These are phyloP conservation scores for Pseudopipra pipra DNA, from an alignment of 2,113 vertebrate genomes.

Conservation along the genomic window DNA sequence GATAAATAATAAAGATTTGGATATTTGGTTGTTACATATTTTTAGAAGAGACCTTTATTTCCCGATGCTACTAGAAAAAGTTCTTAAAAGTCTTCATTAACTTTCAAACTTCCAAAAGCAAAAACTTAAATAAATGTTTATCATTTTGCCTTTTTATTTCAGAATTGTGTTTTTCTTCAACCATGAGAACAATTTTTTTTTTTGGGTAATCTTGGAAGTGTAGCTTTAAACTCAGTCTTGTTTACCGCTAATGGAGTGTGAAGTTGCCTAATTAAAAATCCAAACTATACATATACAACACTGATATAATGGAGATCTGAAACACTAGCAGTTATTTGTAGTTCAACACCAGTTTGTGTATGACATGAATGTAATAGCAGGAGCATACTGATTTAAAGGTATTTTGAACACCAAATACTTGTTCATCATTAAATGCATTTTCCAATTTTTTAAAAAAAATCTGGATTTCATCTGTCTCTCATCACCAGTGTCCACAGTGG, in stretches of 20 bases:
- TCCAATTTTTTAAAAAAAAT: not conserved
- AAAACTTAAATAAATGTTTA: not conserved
- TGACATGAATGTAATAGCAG: not conserved
- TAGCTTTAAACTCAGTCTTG: slow-evolving; percentile 26
- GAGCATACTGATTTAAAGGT: not conserved
- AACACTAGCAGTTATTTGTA: slow-evolving; percentile 17
- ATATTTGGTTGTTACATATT: not conserved
- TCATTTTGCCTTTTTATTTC: not conserved
- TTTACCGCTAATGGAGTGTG: slow-evolving; percentile 6
- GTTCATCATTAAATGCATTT: slow-evolving; percentile 31
- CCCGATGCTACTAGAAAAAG: not conserved
- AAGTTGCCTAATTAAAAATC: slow-evolving; percentile 12
- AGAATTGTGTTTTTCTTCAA: not conserved
- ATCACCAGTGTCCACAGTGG: not conserved
- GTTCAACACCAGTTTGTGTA: not conserved
- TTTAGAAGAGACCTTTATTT: slow-evolving; percentile 29
- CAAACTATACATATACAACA: not conserved
- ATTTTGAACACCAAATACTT: slow-evolving; percentile 1
- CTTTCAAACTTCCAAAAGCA: not conserved
- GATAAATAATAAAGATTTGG: not conserved
- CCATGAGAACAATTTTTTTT: not conserved
- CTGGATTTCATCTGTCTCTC: not conserved
- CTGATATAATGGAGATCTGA: slow-evolving; percentile 9
- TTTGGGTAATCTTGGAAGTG: not conserved
- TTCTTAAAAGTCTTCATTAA: not conserved